Conservation (phyloP, 1,140 invertebrate genomes). For the Periplaneta americana region DNA sequence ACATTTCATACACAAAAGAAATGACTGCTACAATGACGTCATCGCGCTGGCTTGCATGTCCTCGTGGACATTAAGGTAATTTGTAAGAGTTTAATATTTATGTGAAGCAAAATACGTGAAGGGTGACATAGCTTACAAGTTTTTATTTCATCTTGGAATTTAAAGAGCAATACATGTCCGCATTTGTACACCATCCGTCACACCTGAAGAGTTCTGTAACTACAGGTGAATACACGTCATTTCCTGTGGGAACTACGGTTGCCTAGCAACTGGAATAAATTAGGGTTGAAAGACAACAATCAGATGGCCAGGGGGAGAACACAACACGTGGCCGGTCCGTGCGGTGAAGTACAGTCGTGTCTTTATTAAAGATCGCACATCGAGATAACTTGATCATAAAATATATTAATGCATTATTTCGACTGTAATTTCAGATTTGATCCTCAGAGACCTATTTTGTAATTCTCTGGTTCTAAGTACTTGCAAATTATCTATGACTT, state of each 20-base stretch:
- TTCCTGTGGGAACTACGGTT: background rate
- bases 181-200: background rate
- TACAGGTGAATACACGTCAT: background rate
- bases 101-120: background rate
- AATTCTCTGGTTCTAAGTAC: too few relatives aligned
- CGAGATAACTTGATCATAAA: too few relatives aligned
- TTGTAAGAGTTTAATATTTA: background rate
- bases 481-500: too few relatives aligned
- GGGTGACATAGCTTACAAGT: too few relatives aligned
- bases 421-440: too few relatives aligned
- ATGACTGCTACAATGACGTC: too few relatives aligned
- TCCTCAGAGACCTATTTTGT: too few relatives aligned
- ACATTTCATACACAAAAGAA: too few relatives aligned
- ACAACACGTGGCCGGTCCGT: background rate
- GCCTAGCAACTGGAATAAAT: background rate
- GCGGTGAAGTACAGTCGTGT: background rate
- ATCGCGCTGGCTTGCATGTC: too few relatives aligned
- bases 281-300: background rate
- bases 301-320: background rate
- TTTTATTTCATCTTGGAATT: background rate
- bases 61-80: background rate
- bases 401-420: too few relatives aligned
- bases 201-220: background rate
- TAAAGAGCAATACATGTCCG: background rate
- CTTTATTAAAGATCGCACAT: too few relatives aligned